These are phyloP conservation scores for Helicoverpa zea DNA, from an alignment of 1,140 invertebrate species.

Conservation along the genomic window DNA sequence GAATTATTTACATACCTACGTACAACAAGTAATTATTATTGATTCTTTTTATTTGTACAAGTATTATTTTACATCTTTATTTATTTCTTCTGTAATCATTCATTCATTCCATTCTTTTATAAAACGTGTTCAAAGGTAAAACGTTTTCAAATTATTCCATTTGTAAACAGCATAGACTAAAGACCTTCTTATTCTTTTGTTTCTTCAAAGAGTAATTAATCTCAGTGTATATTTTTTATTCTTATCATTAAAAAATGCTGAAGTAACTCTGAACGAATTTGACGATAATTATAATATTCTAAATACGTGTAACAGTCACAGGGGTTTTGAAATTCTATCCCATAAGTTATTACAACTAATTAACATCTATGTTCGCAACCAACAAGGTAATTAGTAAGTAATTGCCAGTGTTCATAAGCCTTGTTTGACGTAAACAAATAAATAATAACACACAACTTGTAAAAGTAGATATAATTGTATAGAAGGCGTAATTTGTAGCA, in stretches of 20 bases:
- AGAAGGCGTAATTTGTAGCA: not conserved
- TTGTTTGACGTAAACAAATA: constrained; percentile 25
- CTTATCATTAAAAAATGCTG: too few species aligned
- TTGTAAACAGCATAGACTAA: too few species aligned
- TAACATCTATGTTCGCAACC: constrained; percentile 2
- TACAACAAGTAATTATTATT: not conserved
- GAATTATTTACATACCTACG: not conserved
- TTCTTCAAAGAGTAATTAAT: too few species aligned
- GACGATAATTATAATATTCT: too few species aligned
- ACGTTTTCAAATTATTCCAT: too few species aligned
- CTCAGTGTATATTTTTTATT: too few species aligned
- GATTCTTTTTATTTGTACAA: not conserved
- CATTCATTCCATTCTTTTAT: too few species aligned
- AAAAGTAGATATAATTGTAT: not conserved
- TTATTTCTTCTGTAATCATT: not conserved
- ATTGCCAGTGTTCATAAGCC: constrained; percentile 15
- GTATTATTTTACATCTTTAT: not conserved
- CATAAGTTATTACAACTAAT: too few species aligned
- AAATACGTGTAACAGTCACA: too few species aligned
- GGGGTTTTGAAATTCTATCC: not conserved
- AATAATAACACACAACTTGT: not conserved
- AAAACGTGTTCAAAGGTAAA: too few species aligned
- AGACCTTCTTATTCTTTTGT: too few species aligned
- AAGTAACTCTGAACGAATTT: too few species aligned
- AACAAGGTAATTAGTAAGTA: constrained; percentile 10